Base-by-base conservation (phyloP, 2,113 vertebrate genomes). In the Neolamprologus hecqui region DNA sequence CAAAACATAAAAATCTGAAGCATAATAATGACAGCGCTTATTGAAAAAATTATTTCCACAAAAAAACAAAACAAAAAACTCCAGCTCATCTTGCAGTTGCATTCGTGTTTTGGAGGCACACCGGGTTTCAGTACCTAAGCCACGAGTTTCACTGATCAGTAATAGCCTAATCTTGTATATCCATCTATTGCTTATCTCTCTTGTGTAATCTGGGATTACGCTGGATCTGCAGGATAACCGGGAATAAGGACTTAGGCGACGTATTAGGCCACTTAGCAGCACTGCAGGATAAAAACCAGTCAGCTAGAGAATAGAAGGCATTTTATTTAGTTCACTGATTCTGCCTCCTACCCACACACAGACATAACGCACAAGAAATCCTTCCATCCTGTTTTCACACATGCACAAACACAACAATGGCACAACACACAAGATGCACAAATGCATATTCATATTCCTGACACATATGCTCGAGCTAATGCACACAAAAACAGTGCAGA, bases 201-300 rank as follows among this genome's bases (percentile, higher is more conserved):
- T 37, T 73, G 14, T 92, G 85, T 93, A 92, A 95, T 92, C 90
- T 91, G 89, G 89, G 91, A 93, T 94, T 94, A 93, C 4, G 21
- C 6, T 47, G 85, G 86, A 91, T 95, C 84, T 86, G 88, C 60
- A 51, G 87, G 88, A 90, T 91, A 79, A 84, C 60, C 65, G 73
- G 84, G 88, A 92, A 82, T 87, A 80, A 81, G 82, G 82, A 88
- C 5, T 88, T 63, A 85, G 57, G 88, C 15, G 13, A 73, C 26
- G 3, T 82, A 91, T 90, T 88, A 89, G 90, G 92, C 90, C 88
- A 94, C 88, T 93, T 91, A 93, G 85, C 80, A 79, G 26, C 68
- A 40, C 57, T 33, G 89, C 51, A 19, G 85, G 55, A 84, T 80
- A 77, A 58, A 86, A 92, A 68, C 45, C 82, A 82, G 35, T 83